Evolutionary conservation across 1,140 invertebrate genomes (phyloP).

Genomic region (Drosophila kikkawai): DNA sequence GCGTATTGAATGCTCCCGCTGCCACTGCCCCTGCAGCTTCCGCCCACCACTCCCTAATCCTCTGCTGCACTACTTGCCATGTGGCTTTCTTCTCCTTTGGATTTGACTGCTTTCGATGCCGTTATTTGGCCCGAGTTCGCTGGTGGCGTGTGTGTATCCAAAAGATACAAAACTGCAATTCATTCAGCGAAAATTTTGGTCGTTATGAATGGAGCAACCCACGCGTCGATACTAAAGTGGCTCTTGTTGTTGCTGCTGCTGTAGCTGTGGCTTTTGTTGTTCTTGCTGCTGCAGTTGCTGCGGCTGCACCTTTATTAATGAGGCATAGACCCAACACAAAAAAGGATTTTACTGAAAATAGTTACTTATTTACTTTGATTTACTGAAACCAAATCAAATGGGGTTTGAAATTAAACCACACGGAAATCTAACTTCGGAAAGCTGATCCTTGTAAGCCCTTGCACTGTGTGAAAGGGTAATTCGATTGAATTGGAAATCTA

Average conservation of each 20-base stretch:
- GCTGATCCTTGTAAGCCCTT: no score
- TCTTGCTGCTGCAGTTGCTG: constrained; percentile 20
- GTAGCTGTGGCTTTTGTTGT: constrained; percentile 22
- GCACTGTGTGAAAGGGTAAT: no score
- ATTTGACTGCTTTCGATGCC: constrained; percentile 46
- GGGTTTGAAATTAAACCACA: neutral
- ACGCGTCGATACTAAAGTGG: constrained; percentile 57
- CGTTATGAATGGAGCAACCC: constrained; percentile 80
- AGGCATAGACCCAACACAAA: neutral
- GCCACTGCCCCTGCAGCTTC: constrained; percentile 5
- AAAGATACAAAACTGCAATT: constrained; percentile 73
- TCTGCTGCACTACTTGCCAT: constrained; percentile 32
- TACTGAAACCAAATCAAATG: neutral
- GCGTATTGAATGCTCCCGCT: constrained; percentile 51
- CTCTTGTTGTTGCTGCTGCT: constrained; percentile 41
- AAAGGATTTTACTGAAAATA: neutral
- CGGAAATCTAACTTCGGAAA: no score
- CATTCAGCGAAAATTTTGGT: constrained; percentile 70
- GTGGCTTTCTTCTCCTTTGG: constrained; percentile 32
- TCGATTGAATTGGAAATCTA: no score
- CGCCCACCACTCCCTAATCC: constrained; percentile 49
- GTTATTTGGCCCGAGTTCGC: constrained; percentile 61
- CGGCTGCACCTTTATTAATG: constrained; percentile 4
- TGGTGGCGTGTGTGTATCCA: constrained; percentile 48
- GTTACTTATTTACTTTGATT: neutral